Base-by-base conservation (phyloP, 2,888 invertebrate genomes). In the Monoplex corrugatus region DNA sequence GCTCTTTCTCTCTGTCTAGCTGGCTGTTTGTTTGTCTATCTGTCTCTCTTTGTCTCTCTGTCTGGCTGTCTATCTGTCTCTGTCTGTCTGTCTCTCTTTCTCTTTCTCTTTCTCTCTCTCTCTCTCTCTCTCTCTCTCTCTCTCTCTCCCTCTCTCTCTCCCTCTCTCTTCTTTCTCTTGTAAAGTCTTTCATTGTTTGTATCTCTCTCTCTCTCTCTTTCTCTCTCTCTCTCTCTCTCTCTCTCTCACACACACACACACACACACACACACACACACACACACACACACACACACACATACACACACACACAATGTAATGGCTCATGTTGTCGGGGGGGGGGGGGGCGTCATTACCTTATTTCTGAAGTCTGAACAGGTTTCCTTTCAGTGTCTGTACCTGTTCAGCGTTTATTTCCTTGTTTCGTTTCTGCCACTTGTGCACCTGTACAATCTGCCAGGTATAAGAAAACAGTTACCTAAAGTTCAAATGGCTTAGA, bases 111-210 rank as follows among this genome's bases (percentile, higher is more conserved):
- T 63, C 8, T 38, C 40, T 57, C 16, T 35, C 23, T 72, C 63
- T 72, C 19, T 87, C 63, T 72, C 23, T 38, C 68, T 72, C 35
- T 72, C 63, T 68, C 28, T 68, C 63, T 43, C 28, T 72, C 63
- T 87, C 28, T 87, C 40, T 87, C 16, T 72, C 28, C 68, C 35
- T 72, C 44, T 87, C 8, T 87, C 35, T 43, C 35, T 87, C 68
- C 40, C 3, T 23, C 32, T 72, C 16, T 72, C 43, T 40, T 43
- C 72, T 50, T 10, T 50, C 50, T 50, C 50, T 50, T 10, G 0
- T 19, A 16, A 1, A 16, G n/a, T 50, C 10, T 50, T 16, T 50
- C 10, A 13, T 16, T 50, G 50, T 50, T 16, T 50, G 50, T 50
- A 8, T 50, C 10, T 50, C 50, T 50, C 10, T 50, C 50, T 50